These are phyloP conservation scores for Hydrozoanthus gracilis DNA, from an alignment of 92 coral and sea anemone species.

Conservation along the genomic window DNA sequence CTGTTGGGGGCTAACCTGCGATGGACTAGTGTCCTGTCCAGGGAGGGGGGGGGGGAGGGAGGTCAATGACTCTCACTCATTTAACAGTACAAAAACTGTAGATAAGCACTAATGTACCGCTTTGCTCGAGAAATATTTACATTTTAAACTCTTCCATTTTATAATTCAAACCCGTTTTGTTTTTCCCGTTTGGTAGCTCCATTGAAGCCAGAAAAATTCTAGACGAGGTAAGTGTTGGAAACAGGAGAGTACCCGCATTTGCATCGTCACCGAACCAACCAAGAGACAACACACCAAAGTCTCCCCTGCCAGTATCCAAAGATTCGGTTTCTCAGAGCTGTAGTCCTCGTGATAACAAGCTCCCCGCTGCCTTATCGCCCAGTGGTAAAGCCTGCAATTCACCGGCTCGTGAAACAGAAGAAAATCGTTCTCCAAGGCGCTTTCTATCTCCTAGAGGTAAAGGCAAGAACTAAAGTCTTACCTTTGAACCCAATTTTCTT, in stretches of 20 bases:
- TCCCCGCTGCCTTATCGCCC: conserved; percentile 18
- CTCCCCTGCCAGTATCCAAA: neutral
- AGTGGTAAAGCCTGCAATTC: neutral
- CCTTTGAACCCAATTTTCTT: too few relatives aligned
- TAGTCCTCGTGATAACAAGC: neutral
- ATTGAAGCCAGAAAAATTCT: conserved; percentile 39
- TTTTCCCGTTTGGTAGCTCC: neutral
- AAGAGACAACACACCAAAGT: neutral
- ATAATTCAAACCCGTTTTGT: neutral
- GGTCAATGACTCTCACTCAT: too few relatives aligned
- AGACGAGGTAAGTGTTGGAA: conserved; percentile 1
- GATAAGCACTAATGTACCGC: too few relatives aligned
- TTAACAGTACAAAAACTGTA: too few relatives aligned
- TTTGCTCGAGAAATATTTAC: neutral
- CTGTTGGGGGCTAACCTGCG: too few relatives aligned
- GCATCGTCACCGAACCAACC: neutral
- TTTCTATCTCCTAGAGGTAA: conserved; percentile 32
- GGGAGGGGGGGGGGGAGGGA: too few relatives aligned
- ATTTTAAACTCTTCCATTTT: neutral
- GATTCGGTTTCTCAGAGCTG: conserved; percentile 9
- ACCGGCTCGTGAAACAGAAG: neutral
- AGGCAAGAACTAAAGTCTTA: too few relatives aligned
- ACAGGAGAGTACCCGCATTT: neutral
- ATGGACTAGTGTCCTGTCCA: too few relatives aligned
- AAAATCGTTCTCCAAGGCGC: conserved; percentile 27